Evolutionary conservation across 2,888 invertebrate species (phyloP).

Genomic region (Drosophila koepferae): DNA sequence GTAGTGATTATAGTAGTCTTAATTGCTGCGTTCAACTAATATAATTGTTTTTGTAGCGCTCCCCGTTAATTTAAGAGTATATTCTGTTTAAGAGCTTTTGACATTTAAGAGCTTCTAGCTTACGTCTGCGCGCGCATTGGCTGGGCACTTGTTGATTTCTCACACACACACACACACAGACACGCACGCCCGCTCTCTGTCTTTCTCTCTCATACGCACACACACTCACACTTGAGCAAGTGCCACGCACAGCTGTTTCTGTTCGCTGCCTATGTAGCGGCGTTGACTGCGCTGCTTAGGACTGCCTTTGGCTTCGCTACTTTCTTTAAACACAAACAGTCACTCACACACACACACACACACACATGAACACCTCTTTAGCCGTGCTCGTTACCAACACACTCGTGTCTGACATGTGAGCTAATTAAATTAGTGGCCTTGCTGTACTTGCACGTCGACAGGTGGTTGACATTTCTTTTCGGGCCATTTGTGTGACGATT

Average conservation of each 20-base stretch:
- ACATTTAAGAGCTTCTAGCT: conserved; percentile 15
- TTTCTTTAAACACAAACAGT: conserved; percentile 21
- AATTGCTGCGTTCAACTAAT: conserved; percentile 1
- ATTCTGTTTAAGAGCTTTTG: conserved; percentile 29
- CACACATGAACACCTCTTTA: conserved; percentile 1
- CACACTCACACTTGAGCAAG: conserved; percentile 25
- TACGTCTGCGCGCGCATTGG: conserved; percentile 64
- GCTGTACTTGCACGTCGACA: conserved; percentile 60
- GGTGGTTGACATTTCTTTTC: conserved; percentile 74
- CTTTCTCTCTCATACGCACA: neutral
- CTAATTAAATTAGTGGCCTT: conserved; percentile 75
- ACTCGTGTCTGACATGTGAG: conserved; percentile 61
- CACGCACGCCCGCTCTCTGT: neutral
- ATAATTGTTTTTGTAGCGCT: conserved; percentile 6
- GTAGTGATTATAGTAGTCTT: conserved; percentile 1
- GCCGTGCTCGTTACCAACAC: conserved; percentile 30
- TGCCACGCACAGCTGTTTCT: conserved; percentile 62
- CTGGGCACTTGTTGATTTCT: conserved; percentile 74
- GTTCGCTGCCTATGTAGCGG: conserved; percentile 38
- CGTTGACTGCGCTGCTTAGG: conserved; percentile 18
- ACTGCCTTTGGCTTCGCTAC: conserved; percentile 16
- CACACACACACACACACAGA: conserved; percentile 26
- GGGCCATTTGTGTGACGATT: conserved; percentile 18
- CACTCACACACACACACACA: neutral
- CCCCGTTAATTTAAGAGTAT: conserved; percentile 31